Evolutionary conservation across 2,113 vertebrate genomes (phyloP).

Genomic region (Pterocles gutturalis): DNA sequence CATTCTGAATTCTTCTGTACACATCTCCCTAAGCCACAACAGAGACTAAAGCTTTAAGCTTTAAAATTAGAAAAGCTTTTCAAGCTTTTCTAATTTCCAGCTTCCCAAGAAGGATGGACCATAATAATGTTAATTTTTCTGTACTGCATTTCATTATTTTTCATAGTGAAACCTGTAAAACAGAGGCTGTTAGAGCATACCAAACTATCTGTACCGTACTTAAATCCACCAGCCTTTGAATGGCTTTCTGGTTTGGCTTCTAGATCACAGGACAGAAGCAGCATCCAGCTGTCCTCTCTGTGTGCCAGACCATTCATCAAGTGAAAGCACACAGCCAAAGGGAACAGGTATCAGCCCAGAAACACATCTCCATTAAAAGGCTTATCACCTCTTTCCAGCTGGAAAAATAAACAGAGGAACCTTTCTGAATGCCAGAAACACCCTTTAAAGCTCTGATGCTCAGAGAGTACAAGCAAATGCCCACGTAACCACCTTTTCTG

Average conservation of each 20-base stretch:
- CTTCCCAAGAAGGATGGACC: not conserved
- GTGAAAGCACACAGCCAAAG: not conserved
- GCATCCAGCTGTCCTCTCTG: not conserved
- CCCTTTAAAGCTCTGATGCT: not conserved
- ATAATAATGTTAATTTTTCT: not conserved
- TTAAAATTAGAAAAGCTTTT: too few species aligned
- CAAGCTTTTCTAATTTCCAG: not conserved
- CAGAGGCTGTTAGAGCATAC: not conserved
- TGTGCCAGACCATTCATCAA: not conserved
- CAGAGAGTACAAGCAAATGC: not conserved
- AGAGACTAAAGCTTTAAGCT: not conserved
- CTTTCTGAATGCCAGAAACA: not conserved
- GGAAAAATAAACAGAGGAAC: not conserved
- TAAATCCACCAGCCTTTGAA: not conserved
- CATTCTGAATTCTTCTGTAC: not conserved
- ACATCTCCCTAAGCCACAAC: not conserved
- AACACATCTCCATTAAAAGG: not conserved
- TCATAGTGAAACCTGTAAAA: not conserved
- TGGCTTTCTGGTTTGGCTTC: not conserved
- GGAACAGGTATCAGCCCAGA: not conserved
- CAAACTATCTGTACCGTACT: not conserved
- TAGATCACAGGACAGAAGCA: not conserved
- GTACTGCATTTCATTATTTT: not conserved
- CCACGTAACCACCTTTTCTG: not conserved
- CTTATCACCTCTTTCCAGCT: slow-evolving; percentile 17